Conservation (phyloP, 2,113 vertebrate genomes). For the Pantherophis guttatus region DNA sequence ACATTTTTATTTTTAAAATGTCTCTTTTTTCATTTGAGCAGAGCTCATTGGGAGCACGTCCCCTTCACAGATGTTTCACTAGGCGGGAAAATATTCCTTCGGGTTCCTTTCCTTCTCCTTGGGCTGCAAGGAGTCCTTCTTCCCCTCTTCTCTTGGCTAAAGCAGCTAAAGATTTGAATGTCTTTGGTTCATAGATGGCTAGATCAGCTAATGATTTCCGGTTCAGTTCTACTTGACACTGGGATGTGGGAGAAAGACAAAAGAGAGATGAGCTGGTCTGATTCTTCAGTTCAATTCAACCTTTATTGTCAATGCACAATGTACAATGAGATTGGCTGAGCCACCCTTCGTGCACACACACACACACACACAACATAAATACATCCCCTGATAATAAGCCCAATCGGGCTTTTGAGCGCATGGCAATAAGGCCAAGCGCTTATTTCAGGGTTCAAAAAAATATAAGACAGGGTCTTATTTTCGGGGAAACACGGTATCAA, state of each 20-base stretch:
- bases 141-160: conserved; percentile 81
- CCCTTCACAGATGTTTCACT: conserved; percentile 70
- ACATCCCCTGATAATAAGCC: too few species aligned
- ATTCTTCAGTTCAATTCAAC: background rate
- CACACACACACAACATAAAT: too few species aligned
- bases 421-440: too few species aligned
- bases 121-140: conserved; percentile 83
- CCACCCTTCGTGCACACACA: too few species aligned
- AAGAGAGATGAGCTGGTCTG: background rate
- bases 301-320: too few species aligned
- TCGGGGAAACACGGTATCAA: too few species aligned
- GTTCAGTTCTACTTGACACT: conserved; percentile 91
- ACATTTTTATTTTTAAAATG: background rate
- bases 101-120: conserved; percentile 86
- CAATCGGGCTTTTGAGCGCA: too few species aligned
- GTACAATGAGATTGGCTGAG: too few species aligned
- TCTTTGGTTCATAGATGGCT: conserved; percentile 89
- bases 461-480: too few species aligned
- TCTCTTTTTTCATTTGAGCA: background rate
- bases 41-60: accelerated
- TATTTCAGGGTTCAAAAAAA: too few species aligned
- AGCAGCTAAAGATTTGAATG: conserved; percentile 85
- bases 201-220: conserved; percentile 84
- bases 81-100: conserved; percentile 87
- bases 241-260: background rate